phyloP scores from a whole-genome alignment of 2,888 invertebrate species.

The Cheilosia scutellata region DNA sequence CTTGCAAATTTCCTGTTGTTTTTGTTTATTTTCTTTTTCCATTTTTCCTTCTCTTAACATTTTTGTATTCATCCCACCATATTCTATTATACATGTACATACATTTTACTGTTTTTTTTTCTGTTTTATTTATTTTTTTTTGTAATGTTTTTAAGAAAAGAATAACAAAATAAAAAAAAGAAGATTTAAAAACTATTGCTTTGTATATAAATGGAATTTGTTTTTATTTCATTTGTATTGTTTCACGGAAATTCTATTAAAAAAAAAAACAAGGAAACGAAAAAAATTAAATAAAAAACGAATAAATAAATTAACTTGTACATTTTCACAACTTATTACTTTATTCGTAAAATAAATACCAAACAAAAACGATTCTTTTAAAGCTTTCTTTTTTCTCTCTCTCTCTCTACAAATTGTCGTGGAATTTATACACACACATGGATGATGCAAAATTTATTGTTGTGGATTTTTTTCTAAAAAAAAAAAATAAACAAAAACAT shows the following conservation, averaged over 20 bases:
- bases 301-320: conserved; percentile 74
- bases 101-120: conserved; percentile 31
- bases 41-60: conserved; percentile 7
- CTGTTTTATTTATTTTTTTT: conserved; percentile 18
- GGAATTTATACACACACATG: conserved; percentile 64
- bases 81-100: conserved; percentile 49
- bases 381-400: conserved; percentile 52
- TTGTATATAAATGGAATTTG: conserved; percentile 72
- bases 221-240: conserved; percentile 45
- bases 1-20: conserved; percentile 53
- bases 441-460: conserved; percentile 57
- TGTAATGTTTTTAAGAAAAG: conserved; percentile 24
- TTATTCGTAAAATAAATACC: conserved; percentile 48
- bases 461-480: neutral
- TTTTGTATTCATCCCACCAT: conserved; percentile 53
- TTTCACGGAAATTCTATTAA: conserved; percentile 41
- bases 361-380: conserved; percentile 42
- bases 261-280: conserved; percentile 35
- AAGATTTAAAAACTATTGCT: conserved; percentile 65
- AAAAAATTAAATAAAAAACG: conserved; percentile 50
- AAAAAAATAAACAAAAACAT: conserved; percentile 67
- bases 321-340: conserved; percentile 63
- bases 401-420: conserved; percentile 53
- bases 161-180: conserved; percentile 57
- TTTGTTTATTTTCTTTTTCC: conserved; percentile 53